Base-by-base conservation (phyloP, 2,888 invertebrate species). In the Synergus umbraculus region DNA sequence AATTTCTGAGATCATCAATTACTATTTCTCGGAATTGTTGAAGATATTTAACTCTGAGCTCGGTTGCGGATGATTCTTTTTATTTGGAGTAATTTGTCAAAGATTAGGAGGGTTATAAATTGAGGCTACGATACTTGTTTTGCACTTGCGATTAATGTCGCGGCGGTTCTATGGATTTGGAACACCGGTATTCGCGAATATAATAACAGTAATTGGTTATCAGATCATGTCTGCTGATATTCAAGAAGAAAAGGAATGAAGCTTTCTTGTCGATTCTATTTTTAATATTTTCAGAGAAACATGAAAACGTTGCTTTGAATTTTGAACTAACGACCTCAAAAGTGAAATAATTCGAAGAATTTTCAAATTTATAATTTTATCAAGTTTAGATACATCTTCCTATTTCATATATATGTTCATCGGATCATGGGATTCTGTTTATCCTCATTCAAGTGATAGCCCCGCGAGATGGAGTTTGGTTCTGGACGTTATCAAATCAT, bases 401-500 rank as follows among this genome's bases (percentile, higher is more conserved):
- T 66, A 18, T 46, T 64, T 64, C 37, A 46, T 29, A 29, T 29
- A 22, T 22, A 29, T 46, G 18, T 44, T 66, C 18, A 9, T n/a
- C 18, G 46, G 67, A 46, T 67, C 29, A 67, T 67, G 13, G 29
- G 46, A 46, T 67, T 66, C 13, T 44, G 46, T 46, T 13, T 12
- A 67, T 12, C 46, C n/a, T 73, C 54, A n/a, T 73, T 73, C 73
- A 73, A 18, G 46, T 63, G 46, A 18, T 46, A 13, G 12, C 44
- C 41, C 18, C 12, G 43, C 43, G 69, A 84, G 83, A 83, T 87
- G 85, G 85, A 85, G 83, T 84, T 87, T 82, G 81, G 79, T 79
- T 86, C 86, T 88, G 88, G 88, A 90, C 90, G 91, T 90, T 91
- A 91, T 92, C 89, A 91, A 91, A 91, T 91, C 87, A 88, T 92